Evolutionary conservation across 1,140 invertebrate genomes (phyloP).

Genomic region (Trachymyrmex cornetzi): DNA sequence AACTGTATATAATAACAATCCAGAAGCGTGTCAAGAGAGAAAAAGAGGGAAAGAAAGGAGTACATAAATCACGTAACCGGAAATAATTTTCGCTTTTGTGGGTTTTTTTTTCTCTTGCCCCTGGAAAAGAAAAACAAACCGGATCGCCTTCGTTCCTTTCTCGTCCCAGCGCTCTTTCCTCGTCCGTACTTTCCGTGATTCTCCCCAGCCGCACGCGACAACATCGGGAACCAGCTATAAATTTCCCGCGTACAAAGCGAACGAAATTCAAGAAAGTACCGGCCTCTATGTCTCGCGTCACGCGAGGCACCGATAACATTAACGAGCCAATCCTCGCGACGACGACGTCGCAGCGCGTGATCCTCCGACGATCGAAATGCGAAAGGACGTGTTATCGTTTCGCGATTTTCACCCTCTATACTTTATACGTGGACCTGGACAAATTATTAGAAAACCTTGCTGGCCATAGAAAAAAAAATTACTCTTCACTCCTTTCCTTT

Average conservation of each 20-base stretch:
- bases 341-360: conserved; percentile 29
- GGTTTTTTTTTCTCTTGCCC: conserved; percentile 13
- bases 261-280: conserved; percentile 75
- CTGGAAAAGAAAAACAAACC: conserved; percentile 21
- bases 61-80: conserved; percentile 41
- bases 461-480: neutral
- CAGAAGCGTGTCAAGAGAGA: conserved; percentile 6
- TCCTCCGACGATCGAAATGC: conserved; percentile 51
- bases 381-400: conserved; percentile 66
- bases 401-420: conserved; percentile 4
- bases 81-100: conserved; percentile 41
- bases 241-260: conserved; percentile 69
- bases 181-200: conserved; percentile 55
- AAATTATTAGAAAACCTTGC: conserved; percentile 14
- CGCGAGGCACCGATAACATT: conserved; percentile 77
- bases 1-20: conserved; percentile 30
- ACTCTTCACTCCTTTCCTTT: neutral
- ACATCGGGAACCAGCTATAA: conserved; percentile 60
- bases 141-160: conserved; percentile 47
- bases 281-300: conserved; percentile 72
- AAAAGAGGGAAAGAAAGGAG: conserved; percentile 1
- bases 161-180: neutral
- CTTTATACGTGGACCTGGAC: conserved; percentile 33
- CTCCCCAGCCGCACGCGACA: conserved; percentile 66
- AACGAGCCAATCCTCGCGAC: conserved; percentile 75